phyloP scores from a whole-genome alignment of 2,888 invertebrate species.

The Strigamia maritima region DNA sequence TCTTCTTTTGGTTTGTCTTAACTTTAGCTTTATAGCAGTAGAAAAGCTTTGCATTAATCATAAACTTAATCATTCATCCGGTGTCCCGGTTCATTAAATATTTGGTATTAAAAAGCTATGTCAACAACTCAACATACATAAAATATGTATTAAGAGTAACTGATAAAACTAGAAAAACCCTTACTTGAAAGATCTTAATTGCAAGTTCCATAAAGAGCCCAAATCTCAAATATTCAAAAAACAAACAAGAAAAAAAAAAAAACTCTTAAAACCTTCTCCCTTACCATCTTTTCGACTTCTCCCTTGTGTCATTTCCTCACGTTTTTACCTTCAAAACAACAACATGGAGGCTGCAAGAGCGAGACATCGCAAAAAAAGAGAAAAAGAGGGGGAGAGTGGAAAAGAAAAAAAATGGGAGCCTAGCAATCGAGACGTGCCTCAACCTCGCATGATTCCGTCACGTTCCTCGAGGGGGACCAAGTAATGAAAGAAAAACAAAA shows the following conservation, averaged over 20 bases:
- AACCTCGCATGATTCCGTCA: constrained; percentile 23
- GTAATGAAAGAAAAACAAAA: constrained; percentile 28
- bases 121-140: too few relatives aligned
- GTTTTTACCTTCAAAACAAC: constrained; percentile 24
- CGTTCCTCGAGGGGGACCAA: constrained; percentile 18
- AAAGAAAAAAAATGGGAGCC: neutral
- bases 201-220: neutral
- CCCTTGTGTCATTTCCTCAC: constrained; percentile 8
- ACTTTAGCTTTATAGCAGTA: too few relatives aligned
- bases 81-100: too few relatives aligned
- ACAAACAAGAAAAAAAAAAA: neutral
- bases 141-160: too few relatives aligned
- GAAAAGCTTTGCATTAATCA: too few relatives aligned
- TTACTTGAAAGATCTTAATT: too few relatives aligned
- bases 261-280: neutral
- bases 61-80: too few relatives aligned
- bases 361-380: neutral
- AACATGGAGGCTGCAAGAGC: neutral
- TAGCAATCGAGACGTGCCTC: constrained; percentile 16
- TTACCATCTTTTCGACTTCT: neutral
- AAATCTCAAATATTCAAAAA: neutral
- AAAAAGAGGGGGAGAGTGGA: neutral
- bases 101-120: too few relatives aligned
- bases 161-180: too few relatives aligned
- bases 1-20: too few relatives aligned